Percentiles rank a stretch among this genome's conserved stretches.
Conservation (phyloP, 2,888 invertebrate genomes). For the Ptycholaimellus sp. region DNA sequence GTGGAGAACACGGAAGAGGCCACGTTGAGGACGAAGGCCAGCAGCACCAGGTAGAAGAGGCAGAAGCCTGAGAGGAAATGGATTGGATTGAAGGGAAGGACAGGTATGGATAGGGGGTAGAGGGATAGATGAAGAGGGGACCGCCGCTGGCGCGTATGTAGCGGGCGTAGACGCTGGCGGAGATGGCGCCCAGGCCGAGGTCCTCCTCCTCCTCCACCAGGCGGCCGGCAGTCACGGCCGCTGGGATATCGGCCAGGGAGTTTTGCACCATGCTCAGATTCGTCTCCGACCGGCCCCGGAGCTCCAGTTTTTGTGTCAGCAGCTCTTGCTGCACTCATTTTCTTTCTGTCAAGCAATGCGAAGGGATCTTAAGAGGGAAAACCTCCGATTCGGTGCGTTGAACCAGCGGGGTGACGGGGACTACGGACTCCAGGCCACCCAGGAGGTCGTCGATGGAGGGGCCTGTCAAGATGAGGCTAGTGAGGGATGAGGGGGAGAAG, state of each 20-base stretch:
- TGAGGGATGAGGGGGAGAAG: too few relatives aligned
- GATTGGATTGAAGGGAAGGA: not conserved
- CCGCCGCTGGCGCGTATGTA: not conserved
- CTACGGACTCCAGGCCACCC: too few relatives aligned
- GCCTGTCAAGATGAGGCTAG: too few relatives aligned
- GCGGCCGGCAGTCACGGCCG: conserved; percentile 21
- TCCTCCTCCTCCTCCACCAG: conserved; percentile 25
- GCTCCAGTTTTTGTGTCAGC: too few relatives aligned
- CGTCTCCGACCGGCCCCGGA: too few relatives aligned
- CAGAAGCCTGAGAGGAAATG: not conserved
- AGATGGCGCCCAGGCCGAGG: conserved; percentile 14
- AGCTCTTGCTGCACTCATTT: too few relatives aligned
- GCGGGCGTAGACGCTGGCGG: conserved; percentile 13
- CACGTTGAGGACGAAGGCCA: conserved; percentile 32
- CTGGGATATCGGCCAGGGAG: not conserved
- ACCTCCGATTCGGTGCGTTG: too few relatives aligned
- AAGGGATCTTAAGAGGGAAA: too few relatives aligned
- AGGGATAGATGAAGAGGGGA: not conserved
- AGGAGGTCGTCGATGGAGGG: too few relatives aligned
- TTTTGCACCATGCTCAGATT: too few relatives aligned
- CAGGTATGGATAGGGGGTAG: not conserved
- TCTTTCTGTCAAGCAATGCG: too few relatives aligned
- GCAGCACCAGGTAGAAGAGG: conserved; percentile 18
- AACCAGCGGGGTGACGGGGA: too few relatives aligned
- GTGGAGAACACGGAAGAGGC: conserved; percentile 36